Conservation (phyloP, 2,888 invertebrate genomes). For the Hirtodrosophila confusa region DNA sequence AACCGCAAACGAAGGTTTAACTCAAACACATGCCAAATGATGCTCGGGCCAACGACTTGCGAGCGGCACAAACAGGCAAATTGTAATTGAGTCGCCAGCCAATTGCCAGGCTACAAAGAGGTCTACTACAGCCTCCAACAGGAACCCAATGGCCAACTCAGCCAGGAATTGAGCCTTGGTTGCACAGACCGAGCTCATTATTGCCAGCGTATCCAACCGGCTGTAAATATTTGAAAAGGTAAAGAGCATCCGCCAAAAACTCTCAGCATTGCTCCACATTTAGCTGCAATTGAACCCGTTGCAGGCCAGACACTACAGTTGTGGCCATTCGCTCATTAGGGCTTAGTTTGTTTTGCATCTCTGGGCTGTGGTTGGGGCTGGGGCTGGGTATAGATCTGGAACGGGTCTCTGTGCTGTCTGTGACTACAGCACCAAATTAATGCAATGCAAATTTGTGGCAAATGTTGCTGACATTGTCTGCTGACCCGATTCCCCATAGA, state of each 20-base stretch:
- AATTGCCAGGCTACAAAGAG: conserved; percentile 18
- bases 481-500: conserved; percentile 76
- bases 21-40: conserved; percentile 45
- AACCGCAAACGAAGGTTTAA: conserved; percentile 73
- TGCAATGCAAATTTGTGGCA: conserved; percentile 68
- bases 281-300: conserved; percentile 14
- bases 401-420: conserved; percentile 10
- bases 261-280: conserved; percentile 46
- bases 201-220: conserved; percentile 29
- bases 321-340: conserved; percentile 47
- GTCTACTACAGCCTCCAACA: conserved; percentile 4
- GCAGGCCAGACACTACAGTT: conserved; percentile 24
- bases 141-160: conserved; percentile 10
- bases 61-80: conserved; percentile 54
- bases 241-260: conserved; percentile 23
- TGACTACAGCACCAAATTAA: conserved; percentile 43
- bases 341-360: conserved; percentile 15
- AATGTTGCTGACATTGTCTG: conserved; percentile 70
- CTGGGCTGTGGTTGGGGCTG: not conserved
- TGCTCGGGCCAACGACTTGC: conserved; percentile 48
- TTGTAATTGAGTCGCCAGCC: conserved; percentile 72
- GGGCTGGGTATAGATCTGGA: conserved; percentile 5
- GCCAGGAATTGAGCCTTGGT: conserved; percentile 1
- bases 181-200: conserved; percentile 47
- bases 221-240: conserved; percentile 61